Evolutionary conservation across 2,888 invertebrate species (phyloP), one percentile per base, ranked within the genome.

Genomic region (Matsumyia berberina): DNA sequence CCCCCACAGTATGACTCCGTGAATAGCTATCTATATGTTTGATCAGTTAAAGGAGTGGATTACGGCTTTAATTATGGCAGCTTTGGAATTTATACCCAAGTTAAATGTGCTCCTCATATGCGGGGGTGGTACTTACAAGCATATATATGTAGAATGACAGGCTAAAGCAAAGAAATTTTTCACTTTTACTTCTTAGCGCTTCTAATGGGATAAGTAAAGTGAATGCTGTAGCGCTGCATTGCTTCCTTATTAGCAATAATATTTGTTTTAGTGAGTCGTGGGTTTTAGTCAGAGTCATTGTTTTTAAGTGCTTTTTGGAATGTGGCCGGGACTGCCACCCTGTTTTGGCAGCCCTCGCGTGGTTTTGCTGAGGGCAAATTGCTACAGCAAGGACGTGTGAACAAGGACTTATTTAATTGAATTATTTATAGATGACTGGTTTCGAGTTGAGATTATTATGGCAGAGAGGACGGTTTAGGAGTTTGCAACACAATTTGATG

Each of bases 21-120:
- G 24, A 39, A 42, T 31, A 2, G 64, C 31, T 57, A 46, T 70
- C 29, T 35, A n/a, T 39, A 29, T 66, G 37, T 74, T 57, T 66
- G 66, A 74, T 66, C 66, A 31, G 57, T 42, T 49, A 39, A 73
- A 73, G 69, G 17, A 78, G 72, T 83, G 70, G 66, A 83, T 83
- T 73, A 83, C 58, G 60, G 53, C 66, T 62, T 72, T 78, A 83
- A 83, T 83, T 78, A 78, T 78, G 58, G 67, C 66, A 62, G 72
- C 46, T 55, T 57, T 73, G 44, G 42, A 60, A 78, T 78, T 66
- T 57, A 73, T 67, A 44, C 67, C 49, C 12, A 55, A 72, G 67
- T 55, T 66, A 66, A 83, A 73, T 60, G 53, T 67, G 19, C 49
- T 33, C 57, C 5, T 35, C 9, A 15, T 53, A 35, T n/a, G 29